A percentile compares a stretch with the other conserved stretches of the same genome.
phyloP scores from a whole-genome alignment of 1,140 invertebrate genomes.

The Ephestia elutella region DNA sequence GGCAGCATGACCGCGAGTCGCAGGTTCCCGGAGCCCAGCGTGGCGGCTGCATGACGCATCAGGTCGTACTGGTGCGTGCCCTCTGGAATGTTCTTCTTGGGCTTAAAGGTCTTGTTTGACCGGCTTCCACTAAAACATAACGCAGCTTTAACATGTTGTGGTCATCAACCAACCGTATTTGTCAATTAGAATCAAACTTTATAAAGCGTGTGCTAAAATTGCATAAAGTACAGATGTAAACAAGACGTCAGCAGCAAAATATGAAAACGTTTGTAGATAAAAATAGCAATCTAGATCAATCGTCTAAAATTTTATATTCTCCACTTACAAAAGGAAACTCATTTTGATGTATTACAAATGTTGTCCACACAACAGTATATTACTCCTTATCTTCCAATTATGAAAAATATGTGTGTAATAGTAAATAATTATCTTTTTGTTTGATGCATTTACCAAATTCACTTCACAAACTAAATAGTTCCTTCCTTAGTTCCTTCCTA shows the following conservation, averaged over 20 bases:
- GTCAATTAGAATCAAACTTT: neutral
- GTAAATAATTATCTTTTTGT: too few relatives aligned
- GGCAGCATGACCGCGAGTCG: constrained; percentile 96
- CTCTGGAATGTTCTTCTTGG: constrained; percentile 99
- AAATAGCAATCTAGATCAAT: constrained; percentile 34
- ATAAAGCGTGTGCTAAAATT: neutral
- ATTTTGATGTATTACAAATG: constrained; percentile 39
- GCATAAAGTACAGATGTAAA: constrained; percentile 36
- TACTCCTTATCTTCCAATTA: neutral
- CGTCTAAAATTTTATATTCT: constrained; percentile 12
- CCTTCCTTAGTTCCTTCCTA: too few relatives aligned
- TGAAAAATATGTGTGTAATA: too few relatives aligned
- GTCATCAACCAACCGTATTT: too few relatives aligned
- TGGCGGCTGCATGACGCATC: constrained; percentile 99
- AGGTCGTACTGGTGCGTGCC: constrained; percentile 99
- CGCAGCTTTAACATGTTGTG: neutral
- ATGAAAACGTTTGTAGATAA: constrained; percentile 37
- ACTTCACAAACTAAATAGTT: too few relatives aligned
- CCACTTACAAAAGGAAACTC: constrained; percentile 71
- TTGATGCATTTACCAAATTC: too few relatives aligned
- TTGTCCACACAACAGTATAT: neutral
- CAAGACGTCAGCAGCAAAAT: constrained; percentile 45
- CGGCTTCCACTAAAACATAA: constrained; percentile 81
- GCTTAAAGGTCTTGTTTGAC: constrained; percentile 98
- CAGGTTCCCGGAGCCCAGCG: constrained; percentile 97